These are phyloP conservation scores for Trichogramma pretiosum DNA, from an alignment of 1,140 invertebrate genomes.

Conservation along the genomic window DNA sequence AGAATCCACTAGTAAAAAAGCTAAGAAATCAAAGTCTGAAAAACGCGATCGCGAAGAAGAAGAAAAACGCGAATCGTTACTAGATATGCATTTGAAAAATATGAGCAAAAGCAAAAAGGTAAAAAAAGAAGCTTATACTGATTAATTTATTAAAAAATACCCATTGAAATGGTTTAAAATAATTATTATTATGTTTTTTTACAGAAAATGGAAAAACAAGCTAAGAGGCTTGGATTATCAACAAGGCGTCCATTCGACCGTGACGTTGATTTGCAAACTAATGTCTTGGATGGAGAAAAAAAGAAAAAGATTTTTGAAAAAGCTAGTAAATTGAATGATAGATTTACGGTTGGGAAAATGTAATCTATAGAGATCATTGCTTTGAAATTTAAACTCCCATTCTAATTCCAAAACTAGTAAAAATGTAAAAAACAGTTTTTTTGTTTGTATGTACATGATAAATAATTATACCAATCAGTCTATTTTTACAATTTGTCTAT, in stretches of 20 bases:
- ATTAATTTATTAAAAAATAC: background rate
- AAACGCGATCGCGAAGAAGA: slow-evolving; percentile 45
- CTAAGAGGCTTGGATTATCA: slow-evolving; percentile 47
- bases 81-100: slow-evolving; percentile 75
- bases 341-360: slow-evolving; percentile 68
- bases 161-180: background rate
- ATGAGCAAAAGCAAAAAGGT: slow-evolving; percentile 70
- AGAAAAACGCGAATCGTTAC: slow-evolving; percentile 55
- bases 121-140: slow-evolving; percentile 21
- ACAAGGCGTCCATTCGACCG: slow-evolving; percentile 73
- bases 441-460: too few relatives aligned
- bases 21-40: slow-evolving; percentile 35
- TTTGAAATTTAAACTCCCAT: too few relatives aligned
- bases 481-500: too few relatives aligned
- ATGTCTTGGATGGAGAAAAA: slow-evolving; percentile 75
- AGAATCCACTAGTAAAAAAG: slow-evolving; percentile 55
- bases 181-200: slow-evolving; percentile 19
- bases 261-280: slow-evolving; percentile 74
- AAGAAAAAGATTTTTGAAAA: slow-evolving; percentile 77
- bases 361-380: slow-evolving; percentile 50
- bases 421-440: too few relatives aligned
- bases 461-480: too few relatives aligned
- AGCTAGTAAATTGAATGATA: slow-evolving; percentile 67
- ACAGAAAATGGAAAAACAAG: slow-evolving; percentile 52
- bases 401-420: too few relatives aligned